Evolutionary conservation across 2,888 invertebrate species (phyloP), one percentile per base, ranked within the genome.

Genomic region (Metopia argyrocephala): DNA sequence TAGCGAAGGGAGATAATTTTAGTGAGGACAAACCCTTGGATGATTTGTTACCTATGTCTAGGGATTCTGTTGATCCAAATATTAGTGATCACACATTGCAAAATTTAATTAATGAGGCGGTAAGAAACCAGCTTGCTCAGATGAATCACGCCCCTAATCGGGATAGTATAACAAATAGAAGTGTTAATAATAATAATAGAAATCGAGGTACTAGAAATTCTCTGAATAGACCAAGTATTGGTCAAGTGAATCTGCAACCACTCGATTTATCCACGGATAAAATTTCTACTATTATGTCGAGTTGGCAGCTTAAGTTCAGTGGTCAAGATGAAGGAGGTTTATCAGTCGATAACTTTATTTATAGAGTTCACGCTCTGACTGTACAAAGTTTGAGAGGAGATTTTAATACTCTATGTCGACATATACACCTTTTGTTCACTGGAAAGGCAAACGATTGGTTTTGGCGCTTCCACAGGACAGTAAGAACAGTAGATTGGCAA

Each of bases 301-400:
- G 52, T 23, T 52, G 52, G 52, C 21, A 52, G 23, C 23, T 52
- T 23, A 52, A 52, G 23, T 52, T 52, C 18, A 52, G 52, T 52
- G 52, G 52, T n/a, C 52, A 52, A 3, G 52, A 52, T 23, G 52
- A 52, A 52, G n/a, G n/a, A n/a, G n/a, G n/a, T n/a, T 23, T 21
- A 52, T 52, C 52, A 5, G 52, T 52, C 25, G 52, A 52, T 21
- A 52, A 52, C 25, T 52, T 52, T 52, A 46, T n/a, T n/a, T n/a
- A n/a, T n/a, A n/a, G n/a, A n/a, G n/a, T n/a, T n/a, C n/a, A n/a
- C n/a, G n/a, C n/a, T n/a, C n/a, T n/a, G n/a, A n/a, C n/a, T n/a
- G n/a, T n/a, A n/a, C n/a, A n/a, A n/a, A n/a, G n/a, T n/a, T n/a
- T n/a, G n/a, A n/a, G n/a, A n/a, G n/a, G n/a, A n/a, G n/a, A n/a